Evolutionary conservation across 2,113 vertebrate species (phyloP).

Genomic region (Ciconia maguari): DNA sequence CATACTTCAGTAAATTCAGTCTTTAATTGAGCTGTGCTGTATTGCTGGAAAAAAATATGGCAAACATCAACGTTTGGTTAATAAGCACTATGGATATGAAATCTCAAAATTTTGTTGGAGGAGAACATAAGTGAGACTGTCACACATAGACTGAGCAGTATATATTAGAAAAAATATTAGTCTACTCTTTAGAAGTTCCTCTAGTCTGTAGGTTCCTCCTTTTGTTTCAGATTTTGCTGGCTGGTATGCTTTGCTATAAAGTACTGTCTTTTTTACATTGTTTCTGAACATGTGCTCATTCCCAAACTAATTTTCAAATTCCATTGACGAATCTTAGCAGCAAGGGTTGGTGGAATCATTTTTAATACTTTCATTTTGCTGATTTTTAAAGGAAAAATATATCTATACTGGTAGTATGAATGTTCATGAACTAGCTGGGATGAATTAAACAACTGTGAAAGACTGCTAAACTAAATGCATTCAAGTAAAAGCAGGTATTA

Average conservation of each 20-base stretch:
- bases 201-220: background rate
- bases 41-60: background rate
- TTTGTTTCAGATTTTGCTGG: background rate
- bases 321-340: background rate
- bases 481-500: constrained; percentile 9
- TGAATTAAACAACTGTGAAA: constrained; percentile 23
- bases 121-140: background rate
- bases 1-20: background rate
- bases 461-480: background rate
- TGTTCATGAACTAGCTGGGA: background rate
- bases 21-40: background rate
- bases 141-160: background rate
- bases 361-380: background rate
- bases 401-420: background rate
- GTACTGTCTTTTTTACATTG: background rate
- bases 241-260: background rate
- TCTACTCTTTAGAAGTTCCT: background rate
- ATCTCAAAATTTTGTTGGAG: background rate
- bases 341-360: background rate
- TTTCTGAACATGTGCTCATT: background rate
- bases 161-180: background rate
- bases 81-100: background rate
- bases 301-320: background rate
- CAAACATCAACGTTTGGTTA: background rate
- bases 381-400: background rate